phyloP scores from a whole-genome alignment of 2,113 vertebrate species.

The Tretioscincus oriximinensis region DNA sequence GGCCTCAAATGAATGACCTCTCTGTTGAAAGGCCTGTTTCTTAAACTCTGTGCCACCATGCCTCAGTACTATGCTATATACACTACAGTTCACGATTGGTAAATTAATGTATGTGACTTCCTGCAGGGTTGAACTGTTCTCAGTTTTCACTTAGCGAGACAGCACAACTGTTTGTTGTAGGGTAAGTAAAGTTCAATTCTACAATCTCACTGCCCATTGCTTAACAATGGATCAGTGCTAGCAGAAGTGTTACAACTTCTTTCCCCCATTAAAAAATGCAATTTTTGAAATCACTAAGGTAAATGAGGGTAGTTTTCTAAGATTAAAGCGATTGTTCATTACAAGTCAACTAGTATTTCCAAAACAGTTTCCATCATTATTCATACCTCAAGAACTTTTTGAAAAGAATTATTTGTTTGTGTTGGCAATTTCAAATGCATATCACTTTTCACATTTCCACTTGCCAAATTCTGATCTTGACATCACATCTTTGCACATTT shows the following conservation, averaged over 20 bases:
- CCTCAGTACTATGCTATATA: neutral
- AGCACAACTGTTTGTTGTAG: neutral
- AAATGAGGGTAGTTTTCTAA: neutral
- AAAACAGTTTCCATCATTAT: neutral
- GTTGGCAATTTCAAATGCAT: slow-evolving; percentile 10
- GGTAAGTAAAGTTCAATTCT: neutral
- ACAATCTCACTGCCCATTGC: neutral
- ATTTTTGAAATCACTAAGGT: neutral
- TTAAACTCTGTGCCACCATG: too few species aligned
- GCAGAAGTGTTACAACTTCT: neutral
- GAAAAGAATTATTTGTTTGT: neutral
- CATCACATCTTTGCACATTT: neutral
- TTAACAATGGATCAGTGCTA: neutral
- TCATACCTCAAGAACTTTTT: neutral
- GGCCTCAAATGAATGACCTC: too few species aligned
- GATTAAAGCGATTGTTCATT: neutral
- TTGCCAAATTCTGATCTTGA: neutral
- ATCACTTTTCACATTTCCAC: slow-evolving; percentile 39
- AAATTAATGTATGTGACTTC: neutral
- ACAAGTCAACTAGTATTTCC: neutral
- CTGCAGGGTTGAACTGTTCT: neutral
- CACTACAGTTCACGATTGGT: neutral
- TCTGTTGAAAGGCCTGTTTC: too few species aligned
- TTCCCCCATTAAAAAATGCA: neutral
- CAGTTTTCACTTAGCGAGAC: neutral